These are phyloP conservation scores for Alectura lathami DNA, from an alignment of 2,113 vertebrate genomes.

Conservation along the genomic window DNA sequence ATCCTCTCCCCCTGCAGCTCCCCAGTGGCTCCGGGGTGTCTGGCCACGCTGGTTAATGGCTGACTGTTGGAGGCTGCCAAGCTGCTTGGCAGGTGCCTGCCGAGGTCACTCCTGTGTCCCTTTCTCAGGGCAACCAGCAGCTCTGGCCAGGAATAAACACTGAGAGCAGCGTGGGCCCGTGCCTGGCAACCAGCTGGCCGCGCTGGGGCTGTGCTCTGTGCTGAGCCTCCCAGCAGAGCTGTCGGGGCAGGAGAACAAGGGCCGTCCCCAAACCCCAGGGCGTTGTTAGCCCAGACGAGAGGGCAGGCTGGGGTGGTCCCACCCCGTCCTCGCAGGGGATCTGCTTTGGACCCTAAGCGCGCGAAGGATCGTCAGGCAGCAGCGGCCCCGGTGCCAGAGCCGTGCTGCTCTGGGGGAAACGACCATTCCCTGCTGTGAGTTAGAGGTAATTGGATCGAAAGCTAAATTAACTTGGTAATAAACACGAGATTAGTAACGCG, in stretches of 20 bases:
- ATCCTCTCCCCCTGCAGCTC: not conserved
- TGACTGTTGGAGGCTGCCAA: not conserved
- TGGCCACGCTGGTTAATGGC: not conserved
- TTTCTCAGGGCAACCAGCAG: not conserved
- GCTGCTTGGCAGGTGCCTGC: not conserved
- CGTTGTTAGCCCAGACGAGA: too few species aligned
- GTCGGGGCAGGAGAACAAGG: not conserved
- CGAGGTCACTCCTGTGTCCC: accelerated
- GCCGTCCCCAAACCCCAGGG: too few species aligned
- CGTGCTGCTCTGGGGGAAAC: not conserved
- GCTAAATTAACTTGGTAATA: slow-evolving; percentile 36
- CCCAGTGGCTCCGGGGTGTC: not conserved
- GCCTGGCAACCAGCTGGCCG: too few species aligned
- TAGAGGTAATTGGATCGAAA: slow-evolving; percentile 44
- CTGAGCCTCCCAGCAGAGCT: not conserved
- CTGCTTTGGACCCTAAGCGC: not conserved
- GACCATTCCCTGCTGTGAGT: not conserved
- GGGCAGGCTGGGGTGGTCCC: not conserved
- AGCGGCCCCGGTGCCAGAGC: not conserved
- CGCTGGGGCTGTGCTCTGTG: not conserved
- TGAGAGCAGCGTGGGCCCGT: accelerated
- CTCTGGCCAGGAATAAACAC: not conserved
- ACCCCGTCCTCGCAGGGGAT: accelerated
- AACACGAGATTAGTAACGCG: slow-evolving; percentile 35
- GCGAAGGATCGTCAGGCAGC: accelerated